A percentile compares a stretch with the other conserved stretches of the same genome.
Conservation (phyloP, 2,888 invertebrate genomes). For the Syrphus vitripennis region DNA sequence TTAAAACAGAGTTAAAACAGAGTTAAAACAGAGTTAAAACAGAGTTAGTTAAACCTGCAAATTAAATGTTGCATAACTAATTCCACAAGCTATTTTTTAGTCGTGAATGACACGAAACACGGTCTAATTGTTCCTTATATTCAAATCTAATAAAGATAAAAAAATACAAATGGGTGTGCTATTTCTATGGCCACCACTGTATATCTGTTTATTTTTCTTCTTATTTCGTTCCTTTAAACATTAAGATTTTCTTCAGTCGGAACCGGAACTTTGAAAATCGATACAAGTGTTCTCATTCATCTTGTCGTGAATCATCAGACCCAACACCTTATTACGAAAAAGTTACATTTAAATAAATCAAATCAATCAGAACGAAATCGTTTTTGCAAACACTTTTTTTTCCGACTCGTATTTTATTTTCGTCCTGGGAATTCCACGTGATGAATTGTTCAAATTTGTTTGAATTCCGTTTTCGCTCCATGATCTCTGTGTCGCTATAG, state of each 20-base stretch:
- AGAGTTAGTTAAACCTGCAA: no score
- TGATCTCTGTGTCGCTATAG: constrained; percentile 17
- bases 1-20: no score
- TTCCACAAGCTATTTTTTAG: no score
- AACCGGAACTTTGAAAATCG: background rate
- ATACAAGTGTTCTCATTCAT: constrained; percentile 5
- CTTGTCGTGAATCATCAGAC: background rate
- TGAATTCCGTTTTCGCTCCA: constrained; percentile 38
- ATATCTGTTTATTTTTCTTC: background rate
- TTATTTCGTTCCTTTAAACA: background rate
- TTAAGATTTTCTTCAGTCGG: background rate
- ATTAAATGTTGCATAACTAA: no score
- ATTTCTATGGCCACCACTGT: no score
- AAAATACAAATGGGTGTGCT: no score
- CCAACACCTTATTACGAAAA: constrained; percentile 56
- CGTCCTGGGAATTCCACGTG: constrained; percentile 61
- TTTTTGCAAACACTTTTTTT: constrained; percentile 49
- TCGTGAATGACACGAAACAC: no score
- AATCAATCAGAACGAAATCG: constrained; percentile 67
- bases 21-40: no score
- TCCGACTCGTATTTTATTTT: constrained; percentile 58
- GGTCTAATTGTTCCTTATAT: no score
- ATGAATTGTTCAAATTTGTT: constrained; percentile 70
- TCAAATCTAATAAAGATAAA: no score
- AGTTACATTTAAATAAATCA: constrained; percentile 70